These are phyloP conservation scores for Lordiphosa stackelbergi DNA, from an alignment of 1,140 invertebrate species.

Conservation along the genomic window DNA sequence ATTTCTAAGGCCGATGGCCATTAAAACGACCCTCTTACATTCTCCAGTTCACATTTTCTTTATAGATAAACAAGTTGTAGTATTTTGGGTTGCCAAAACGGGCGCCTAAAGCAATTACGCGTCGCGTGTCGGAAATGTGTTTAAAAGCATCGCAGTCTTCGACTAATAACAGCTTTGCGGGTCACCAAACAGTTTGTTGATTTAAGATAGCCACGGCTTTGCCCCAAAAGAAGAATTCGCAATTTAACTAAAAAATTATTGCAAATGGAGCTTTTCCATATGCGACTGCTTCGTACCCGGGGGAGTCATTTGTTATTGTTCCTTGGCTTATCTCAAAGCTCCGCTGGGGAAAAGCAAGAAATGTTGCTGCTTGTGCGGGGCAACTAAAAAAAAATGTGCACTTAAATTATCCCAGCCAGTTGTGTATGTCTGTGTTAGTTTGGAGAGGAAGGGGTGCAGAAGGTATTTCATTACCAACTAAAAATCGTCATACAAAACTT, in stretches of 20 bases:
- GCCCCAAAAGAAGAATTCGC: slow-evolving; percentile 5
- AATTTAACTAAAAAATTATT: slow-evolving; percentile 60
- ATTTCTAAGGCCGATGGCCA: too few relatives aligned
- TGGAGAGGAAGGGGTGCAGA: slow-evolving; percentile 4
- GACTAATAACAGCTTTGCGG: slow-evolving; percentile 33
- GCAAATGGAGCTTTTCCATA: slow-evolving; percentile 35
- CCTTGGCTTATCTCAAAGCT: slow-evolving; percentile 47
- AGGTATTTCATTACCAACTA: slow-evolving; percentile 41
- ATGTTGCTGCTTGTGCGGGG: slow-evolving; percentile 8
- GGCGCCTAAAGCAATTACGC: slow-evolving; percentile 26
- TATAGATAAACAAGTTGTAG: too few relatives aligned
- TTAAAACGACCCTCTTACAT: too few relatives aligned
- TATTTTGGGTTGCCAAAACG: too few relatives aligned
- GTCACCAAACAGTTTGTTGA: slow-evolving; percentile 27
- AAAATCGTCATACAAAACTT: slow-evolving; percentile 31
- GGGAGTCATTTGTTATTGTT: slow-evolving; percentile 66
- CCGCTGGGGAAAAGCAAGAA: slow-evolving; percentile 19
- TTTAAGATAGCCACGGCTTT: slow-evolving; percentile 37
- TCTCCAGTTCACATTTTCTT: too few relatives aligned
- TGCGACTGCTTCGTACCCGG: slow-evolving; percentile 25
- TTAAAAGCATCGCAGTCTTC: slow-evolving; percentile 31
- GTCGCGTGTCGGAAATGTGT: slow-evolving; percentile 43
- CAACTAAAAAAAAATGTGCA: slow-evolving; percentile 31
- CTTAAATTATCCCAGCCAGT: slow-evolving; percentile 35
- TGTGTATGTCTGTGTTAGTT: not conserved